Evolutionary conservation across 2,797 vertebrate species (phyloP), one percentile per base, ranked within the genome.

Genomic region (Anas capensis): DNA sequence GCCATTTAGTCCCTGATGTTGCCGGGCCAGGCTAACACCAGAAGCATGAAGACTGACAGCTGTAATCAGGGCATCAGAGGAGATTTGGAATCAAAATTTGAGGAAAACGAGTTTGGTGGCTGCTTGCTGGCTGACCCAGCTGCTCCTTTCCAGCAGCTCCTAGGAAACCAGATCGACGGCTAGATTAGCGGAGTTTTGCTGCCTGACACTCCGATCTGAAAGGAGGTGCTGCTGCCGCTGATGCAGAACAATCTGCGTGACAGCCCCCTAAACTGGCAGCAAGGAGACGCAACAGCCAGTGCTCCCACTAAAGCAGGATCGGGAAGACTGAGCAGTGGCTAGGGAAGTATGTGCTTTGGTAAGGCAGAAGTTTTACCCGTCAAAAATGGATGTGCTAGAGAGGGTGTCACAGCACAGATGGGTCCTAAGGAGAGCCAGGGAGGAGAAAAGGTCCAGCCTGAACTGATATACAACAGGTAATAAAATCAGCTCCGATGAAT

Each of bases 181-280:
- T 53, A 60, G 62, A 79, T 90, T 82, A 92, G 82, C 48, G 81
- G 84, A 92, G 88, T 88, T 94, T 88, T 92, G 73, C 89, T 93
- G 56, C 91, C 73, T 92, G 95, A 77, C 94, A 79, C 64, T 92
- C 82, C 9, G 18, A 82, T 88, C 82, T 11, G 70, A 86, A 92
- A 82, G 56, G 14, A 88, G 51, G 60, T 90, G 70, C 89, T 82
- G 80, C 10, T 92, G 73, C 88, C 66, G 62, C 61, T 0, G 33
- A 84, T 84, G 92, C 91, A 96, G 93, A 97, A 97, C 87, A 72
- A 95, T 93, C 93, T 90, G 80, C 44, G 6, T 90, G 96, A 95
- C 93, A 93, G 85, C 24, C 82, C n/a, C 61, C 66, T 94, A 84
- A 91, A 88, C 66, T 71, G 66, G 77, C 77, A 94, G 82, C 70